Base-by-base conservation (phyloP, 2,797 vertebrate species). In the Bradypodion ventrale region DNA sequence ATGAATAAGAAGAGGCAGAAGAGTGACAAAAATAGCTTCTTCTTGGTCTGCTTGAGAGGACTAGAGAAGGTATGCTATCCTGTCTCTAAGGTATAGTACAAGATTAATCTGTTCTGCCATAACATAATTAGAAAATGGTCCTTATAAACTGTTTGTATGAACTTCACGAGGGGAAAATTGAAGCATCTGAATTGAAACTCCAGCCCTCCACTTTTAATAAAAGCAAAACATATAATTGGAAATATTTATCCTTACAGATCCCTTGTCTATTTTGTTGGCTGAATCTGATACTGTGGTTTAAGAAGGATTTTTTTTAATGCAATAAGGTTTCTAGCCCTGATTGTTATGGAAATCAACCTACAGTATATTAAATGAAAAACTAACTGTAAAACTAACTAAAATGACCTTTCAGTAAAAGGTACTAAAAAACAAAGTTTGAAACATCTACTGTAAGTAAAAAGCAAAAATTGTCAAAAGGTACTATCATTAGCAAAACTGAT, bases 61-160 rank as follows among this genome's bases (percentile, higher is more conserved):
- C 78, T 16, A 5, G 1, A 90, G 84, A 92, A 86, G 90, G 87
- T 56, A 44, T 1, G 2, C 68, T 42, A 60, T 81, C 10, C 0
- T 46, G 35, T 89, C 89, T 91, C 85, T 42, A 90, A 93, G 93
- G 89, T 91, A 90, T 60, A 83, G 60, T 60, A 76, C 75, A 87
- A 87, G 75, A 89, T 85, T 86, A 88, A 63, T 9, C 75, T 40
- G 42, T 46, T 76, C 1, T 79, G 72, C 65, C 75, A 78, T 76
- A 87, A 84, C 68, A 84, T 91, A 92, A 93, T 87, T 86, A 90
- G 78, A 42, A 86, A 84, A 65, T 75, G 29, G 85, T 87, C 85
- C 85, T 92, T 92, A 89, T 94, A 92, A 37, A 85, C 76, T 74
- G 15, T 90, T 92, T 87, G 78, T 78, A 85, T 89, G 5, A 13